Base-by-base conservation (phyloP, 2,113 vertebrate species). In the Galbula dea region DNA sequence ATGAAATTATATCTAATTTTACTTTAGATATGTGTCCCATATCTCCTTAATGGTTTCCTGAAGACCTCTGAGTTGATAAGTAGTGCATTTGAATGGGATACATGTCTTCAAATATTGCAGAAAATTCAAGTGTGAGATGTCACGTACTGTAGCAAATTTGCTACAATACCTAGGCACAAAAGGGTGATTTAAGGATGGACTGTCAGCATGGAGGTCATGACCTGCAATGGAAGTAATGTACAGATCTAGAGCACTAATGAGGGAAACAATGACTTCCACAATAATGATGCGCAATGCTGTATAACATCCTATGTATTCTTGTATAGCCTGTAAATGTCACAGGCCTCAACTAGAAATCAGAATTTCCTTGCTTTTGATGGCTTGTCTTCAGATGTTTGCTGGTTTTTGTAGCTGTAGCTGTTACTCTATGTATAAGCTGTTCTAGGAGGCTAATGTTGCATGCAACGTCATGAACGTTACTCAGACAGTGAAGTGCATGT, bases 211-310 rank as follows among this genome's bases (percentile, higher is more conserved):
- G 91, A 94, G 96, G 93, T 93, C 90, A 1, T 92, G 96, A 97
- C 92, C 96, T 93, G 92, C 93, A 86, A 94, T 96, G 97, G 93
- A 94, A 95, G 97, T 96, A 97, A 97, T 96, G 96, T 94, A 93
- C 95, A 97, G 95, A 97, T 97, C 95, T 97, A 94, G 95, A 94
- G 96, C 93, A 11, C 97, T 97, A 97, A 97, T 97, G 96, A 97
- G 97, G 97, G 96, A 96, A 97, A 97, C 96, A 96, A 97, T 97
- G 94, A 96, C 97, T 97, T 97, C 94, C 88, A 96, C 97, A 95
- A 97, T 97, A 97, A 97, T 97, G 97, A 97, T 97, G 95, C 93
- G 34, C 95, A 94, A 93, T 95, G 88, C 95, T 92, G 90, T 91
- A 97, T 93, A 96, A 96, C 93, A 96, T 97, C 96, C 97, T 96